Base-by-base conservation (phyloP, 2,797 vertebrate species). In the Sciurus vulgaris region DNA sequence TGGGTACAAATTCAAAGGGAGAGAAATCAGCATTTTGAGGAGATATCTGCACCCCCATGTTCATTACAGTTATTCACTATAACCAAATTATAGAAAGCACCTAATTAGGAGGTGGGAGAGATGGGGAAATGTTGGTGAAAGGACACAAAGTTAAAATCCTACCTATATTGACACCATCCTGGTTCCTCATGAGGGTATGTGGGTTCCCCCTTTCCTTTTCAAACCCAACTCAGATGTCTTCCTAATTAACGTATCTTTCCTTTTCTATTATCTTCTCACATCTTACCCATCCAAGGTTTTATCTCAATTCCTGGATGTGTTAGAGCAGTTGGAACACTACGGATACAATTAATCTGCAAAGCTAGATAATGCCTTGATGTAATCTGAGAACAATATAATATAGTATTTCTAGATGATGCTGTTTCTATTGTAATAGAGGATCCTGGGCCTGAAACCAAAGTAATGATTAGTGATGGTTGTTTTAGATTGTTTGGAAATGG, bases 351-450 rank as follows among this genome's bases (percentile, higher is more conserved):
- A 72, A 93, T 54, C 13, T 41, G 35, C 33, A 77, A 70, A 74
- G 44, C 17, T 20, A 44, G 44, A 86, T 86, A 79, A 78, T n/a
- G 26, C n/a, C 14, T 69, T 51, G 38, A 70, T 38, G 33, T 28
- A 83, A 28, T 47, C 1, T 35, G 89, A 67, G 17, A 67, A 86
- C 83, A 47, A 73, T 11, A 15, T 30, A 30, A 38, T 33, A 1
- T 67, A 15, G 49, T 76, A 49, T 84, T 87, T 92, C 56, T 87
- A 91, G 49, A 74, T 61, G 15, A 51, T 89, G 41, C 14, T n/a
- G 54, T 74, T 44, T 87, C 61, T 74, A 35, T 76, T 84, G 10
- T 65, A 78, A 47, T 51, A 26, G 41, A 28, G 20, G 20, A 82
- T 17, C 1, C 20, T 44, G 4, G 69, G 24, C 13, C 51, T 86